Evolutionary conservation across 2,797 vertebrate species (phyloP), one percentile per base, ranked within the genome.

Genomic region (Oreochromis grahami): DNA sequence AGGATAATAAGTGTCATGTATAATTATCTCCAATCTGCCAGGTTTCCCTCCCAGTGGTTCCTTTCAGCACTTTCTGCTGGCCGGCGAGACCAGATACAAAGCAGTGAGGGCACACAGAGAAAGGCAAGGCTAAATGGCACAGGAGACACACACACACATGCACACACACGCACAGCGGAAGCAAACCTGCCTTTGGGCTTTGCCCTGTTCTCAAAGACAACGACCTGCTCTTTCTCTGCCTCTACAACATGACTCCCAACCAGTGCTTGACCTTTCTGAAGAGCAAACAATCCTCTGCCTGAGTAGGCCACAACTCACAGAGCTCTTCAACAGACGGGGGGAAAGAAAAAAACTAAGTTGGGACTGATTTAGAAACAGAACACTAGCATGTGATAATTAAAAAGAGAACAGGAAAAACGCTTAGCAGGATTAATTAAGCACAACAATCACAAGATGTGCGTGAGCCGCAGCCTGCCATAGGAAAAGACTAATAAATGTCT

Each of bases 11-110:
- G 72, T 85, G 88, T 82, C 89, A 86, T 60, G 58, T 90, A 63
- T 88, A 93, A 93, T 95, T 90, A 93, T 88, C 88, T 90, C 70
- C 82, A 84, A 82, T 87, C 90, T 86, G 81, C 76, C 78, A 77
- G 10, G 77, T 87, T 91, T 89, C 74, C 77, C 81, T 83, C 45
- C 17, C 15, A 88, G 84, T 72, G 82, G 50, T 45, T 93, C 70
- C 51, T 87, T 87, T 91, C 80, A 88, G 56, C 43, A 79, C 32
- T 89, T 84, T 84, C 82, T 80, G 80, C 81, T 83, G 81, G 82
- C 84, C 70, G n/a, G 77, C 7, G 53, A 84, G 60, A 86, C 86
- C 83, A 56, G 63, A 91, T 88, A 72, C 19, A 79, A 88, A 60
- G 19, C 41, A 85, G 51, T 14, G 4, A 8, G 29, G 70, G 60